These are phyloP conservation scores for Creontiades dilutus DNA, from an alignment of 2,888 invertebrate genomes.

Conservation along the genomic window DNA sequence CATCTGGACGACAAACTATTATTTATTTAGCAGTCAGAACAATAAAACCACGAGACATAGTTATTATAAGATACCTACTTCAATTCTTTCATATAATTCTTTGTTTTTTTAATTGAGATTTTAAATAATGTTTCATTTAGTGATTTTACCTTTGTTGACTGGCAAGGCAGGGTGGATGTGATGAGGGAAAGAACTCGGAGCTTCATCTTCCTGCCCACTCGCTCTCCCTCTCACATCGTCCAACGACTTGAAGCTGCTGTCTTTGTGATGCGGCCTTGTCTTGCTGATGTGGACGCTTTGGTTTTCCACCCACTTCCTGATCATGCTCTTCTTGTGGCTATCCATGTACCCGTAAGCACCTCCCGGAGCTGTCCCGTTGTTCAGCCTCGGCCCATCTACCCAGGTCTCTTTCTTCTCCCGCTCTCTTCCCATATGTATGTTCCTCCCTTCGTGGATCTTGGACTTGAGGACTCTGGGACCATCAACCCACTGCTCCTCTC, in stretches of 20 bases:
- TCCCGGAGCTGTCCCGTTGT: constrained; percentile 73
- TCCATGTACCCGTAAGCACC: constrained; percentile 94
- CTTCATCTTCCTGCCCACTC: constrained; percentile 76
- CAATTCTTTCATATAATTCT: too few relatives aligned
- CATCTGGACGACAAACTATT: too few relatives aligned
- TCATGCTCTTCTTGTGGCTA: constrained; percentile 94
- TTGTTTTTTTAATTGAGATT: too few relatives aligned
- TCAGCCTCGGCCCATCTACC: constrained; percentile 93
- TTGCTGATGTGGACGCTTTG: constrained; percentile 85
- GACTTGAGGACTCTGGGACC: constrained; percentile 89
- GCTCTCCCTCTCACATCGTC: constrained; percentile 75
- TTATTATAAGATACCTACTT: too few relatives aligned
- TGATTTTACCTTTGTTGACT: constrained; percentile 75
- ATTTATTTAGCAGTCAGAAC: too few relatives aligned
- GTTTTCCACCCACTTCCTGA: constrained; percentile 94
- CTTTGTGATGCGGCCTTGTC: constrained; percentile 79
- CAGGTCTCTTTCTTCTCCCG: constrained; percentile 89
- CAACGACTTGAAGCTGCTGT: constrained; percentile 83
- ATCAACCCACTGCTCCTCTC: constrained; percentile 97
- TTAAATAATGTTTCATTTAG: too few relatives aligned
- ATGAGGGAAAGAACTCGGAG: constrained; percentile 71
- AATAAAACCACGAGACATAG: too few relatives aligned
- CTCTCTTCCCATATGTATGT: constrained; percentile 80
- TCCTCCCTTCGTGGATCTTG: constrained; percentile 76
- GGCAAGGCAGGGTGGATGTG: constrained; percentile 72